These are phyloP conservation scores for Sinocyclocheilus maitianheensis DNA, from an alignment of 2,113 vertebrate genomes.

Conservation along the genomic window DNA sequence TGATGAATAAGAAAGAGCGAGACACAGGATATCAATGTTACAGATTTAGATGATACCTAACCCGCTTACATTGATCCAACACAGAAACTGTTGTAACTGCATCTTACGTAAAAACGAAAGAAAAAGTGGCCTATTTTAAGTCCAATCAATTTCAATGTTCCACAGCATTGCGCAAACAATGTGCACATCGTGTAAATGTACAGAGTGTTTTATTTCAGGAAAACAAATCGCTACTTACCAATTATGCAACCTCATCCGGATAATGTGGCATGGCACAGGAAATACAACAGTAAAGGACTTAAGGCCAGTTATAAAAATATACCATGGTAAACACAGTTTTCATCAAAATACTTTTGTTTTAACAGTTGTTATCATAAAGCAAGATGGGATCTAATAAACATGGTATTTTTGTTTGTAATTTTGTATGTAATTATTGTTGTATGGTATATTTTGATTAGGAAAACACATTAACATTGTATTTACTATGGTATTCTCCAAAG, in stretches of 20 bases:
- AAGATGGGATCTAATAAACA: not conserved
- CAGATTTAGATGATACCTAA: conserved; percentile 13
- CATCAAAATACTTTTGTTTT: not conserved
- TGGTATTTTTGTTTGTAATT: no score
- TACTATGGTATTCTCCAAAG: not conserved
- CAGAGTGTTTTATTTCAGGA: not conserved
- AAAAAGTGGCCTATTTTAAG: not conserved
- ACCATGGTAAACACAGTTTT: not conserved
- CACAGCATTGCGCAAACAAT: not conserved
- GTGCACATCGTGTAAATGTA: not conserved
- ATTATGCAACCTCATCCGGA: not conserved
- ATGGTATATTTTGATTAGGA: no score
- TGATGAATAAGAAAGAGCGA: conserved; percentile 14
- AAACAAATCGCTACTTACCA: conserved; percentile 9
- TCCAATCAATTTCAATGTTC: not conserved
- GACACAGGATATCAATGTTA: conserved; percentile 17
- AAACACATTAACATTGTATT: no score
- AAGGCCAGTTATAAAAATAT: not conserved
- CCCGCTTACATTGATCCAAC: conserved; percentile 12
- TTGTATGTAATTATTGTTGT: no score
- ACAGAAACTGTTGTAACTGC: not conserved
- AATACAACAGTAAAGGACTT: not conserved
- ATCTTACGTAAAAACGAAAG: not conserved
- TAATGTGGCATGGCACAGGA: not conserved
- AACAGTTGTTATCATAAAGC: not conserved